phyloP scores from a whole-genome alignment of 2,797 vertebrate species.

The Meriones psammophilus region DNA sequence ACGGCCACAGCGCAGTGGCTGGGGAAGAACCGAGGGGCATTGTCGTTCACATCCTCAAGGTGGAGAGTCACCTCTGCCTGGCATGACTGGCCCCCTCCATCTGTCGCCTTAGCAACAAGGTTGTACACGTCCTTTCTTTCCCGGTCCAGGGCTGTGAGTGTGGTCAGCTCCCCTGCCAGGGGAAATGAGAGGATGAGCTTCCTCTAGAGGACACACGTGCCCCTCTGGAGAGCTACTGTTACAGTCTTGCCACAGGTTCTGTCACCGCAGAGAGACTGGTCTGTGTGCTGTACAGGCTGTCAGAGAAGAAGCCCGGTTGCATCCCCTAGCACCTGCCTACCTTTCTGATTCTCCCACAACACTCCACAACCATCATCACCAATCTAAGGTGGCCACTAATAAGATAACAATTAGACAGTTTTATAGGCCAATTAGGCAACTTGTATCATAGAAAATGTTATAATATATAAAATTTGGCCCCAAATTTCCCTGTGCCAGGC shows the following conservation, averaged over 20 bases:
- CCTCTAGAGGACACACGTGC: background rate
- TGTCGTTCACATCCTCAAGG: conserved; percentile 96
- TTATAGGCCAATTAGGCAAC: background rate
- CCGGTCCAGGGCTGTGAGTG: conserved; percentile 92
- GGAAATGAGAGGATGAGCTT: conserved; percentile 69
- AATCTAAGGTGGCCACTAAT: background rate
- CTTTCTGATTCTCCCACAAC: background rate
- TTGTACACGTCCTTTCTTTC: conserved; percentile 91
- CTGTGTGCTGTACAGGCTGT: background rate
- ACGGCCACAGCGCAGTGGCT: conserved; percentile 94
- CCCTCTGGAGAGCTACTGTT: background rate
- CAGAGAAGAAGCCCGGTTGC: background rate
- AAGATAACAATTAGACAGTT: conserved; percentile 5
- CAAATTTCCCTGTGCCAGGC: background rate
- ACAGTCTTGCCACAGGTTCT: background rate
- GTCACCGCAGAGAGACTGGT: background rate
- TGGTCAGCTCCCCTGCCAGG: conserved; percentile 94
- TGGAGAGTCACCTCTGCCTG: conserved; percentile 93
- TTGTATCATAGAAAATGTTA: conserved; percentile 11
- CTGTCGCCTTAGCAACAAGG: conserved; percentile 95
- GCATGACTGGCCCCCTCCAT: conserved; percentile 96
- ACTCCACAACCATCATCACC: background rate
- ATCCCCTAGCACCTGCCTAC: too few relatives aligned
- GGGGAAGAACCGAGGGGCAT: conserved; percentile 94
- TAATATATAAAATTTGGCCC: conserved; percentile 12